A percentile compares a stretch with the other conserved stretches of the same genome.
Conservation (phyloP, 2,797 vertebrate genomes). For the Parotocinclus haroldoi region DNA sequence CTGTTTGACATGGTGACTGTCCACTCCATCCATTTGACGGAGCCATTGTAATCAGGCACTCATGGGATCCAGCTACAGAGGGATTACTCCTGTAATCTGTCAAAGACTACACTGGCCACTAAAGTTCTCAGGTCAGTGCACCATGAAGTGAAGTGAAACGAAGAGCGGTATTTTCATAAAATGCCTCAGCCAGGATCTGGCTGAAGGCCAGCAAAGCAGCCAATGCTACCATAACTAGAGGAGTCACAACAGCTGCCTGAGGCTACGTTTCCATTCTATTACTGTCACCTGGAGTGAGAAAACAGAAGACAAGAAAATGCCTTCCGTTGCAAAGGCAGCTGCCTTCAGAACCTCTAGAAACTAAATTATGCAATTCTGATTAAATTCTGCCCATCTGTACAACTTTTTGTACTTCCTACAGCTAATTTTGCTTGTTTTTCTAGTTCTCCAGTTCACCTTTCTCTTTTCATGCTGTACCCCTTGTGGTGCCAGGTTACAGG, state of each 20-base stretch:
- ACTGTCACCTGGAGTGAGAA: constrained; percentile 41
- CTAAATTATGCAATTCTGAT: no score
- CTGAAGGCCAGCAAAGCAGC: constrained; percentile 32
- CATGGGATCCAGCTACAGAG: constrained; percentile 40
- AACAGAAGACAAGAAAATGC: constrained; percentile 3
- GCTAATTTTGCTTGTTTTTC: constrained; percentile 38
- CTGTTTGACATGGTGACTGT: neutral
- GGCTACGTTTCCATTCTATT: constrained; percentile 39
- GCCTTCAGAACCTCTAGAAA: no score
- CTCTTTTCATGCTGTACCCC: constrained; percentile 53
- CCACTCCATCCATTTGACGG: constrained; percentile 24
- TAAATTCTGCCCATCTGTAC: constrained; percentile 6
- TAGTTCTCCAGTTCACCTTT: constrained; percentile 59
- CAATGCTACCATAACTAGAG: constrained; percentile 55
- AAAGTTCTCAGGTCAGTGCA: constrained; percentile 34
- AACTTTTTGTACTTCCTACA: constrained; percentile 2
- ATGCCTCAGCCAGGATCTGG: constrained; percentile 11
- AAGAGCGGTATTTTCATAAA: constrained; percentile 21
- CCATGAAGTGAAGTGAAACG: constrained; percentile 30
- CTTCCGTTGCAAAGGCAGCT: no score
- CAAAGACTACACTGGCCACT: constrained; percentile 42
- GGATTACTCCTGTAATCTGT: constrained; percentile 58
- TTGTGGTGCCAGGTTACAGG: constrained; percentile 70
- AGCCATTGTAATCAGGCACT: constrained; percentile 42
- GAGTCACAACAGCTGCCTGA: constrained; percentile 56